Evolutionary conservation across 2,113 vertebrate species (phyloP), one percentile per base, ranked within the genome.

Genomic region (Columba janthina): DNA sequence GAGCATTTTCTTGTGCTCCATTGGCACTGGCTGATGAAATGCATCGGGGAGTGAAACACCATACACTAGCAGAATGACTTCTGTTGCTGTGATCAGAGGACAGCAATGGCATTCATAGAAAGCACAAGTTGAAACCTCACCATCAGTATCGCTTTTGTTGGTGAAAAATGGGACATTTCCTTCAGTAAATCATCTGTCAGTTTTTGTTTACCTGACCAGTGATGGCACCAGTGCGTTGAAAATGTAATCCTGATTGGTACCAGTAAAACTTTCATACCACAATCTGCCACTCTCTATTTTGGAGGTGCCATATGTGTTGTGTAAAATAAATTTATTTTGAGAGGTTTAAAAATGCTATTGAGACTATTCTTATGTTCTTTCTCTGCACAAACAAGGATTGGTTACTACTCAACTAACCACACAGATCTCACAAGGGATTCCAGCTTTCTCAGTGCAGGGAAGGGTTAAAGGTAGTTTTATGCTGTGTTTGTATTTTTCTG

Each of bases 271-370:
- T 94, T 20, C 62, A 44, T 72, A 29, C 38, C 56, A 36, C 57
- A 36, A 40, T 67, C 61, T 86, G 72, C 76, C 31, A 69, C 70
- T 76, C 25, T 53, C 36, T 88, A 6, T 85, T 88, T 72, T 85
- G 58, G 58, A 74, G 46, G 56, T 74, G 29, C 42, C 54, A 53
- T 58, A 26, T 62, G 20, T 67, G 31, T 89, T 44, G 60, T 48
- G 74, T 77, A 93, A 94, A 85, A 77, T 20, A 48, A 31, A 71
- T 74, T 66, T 86, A 75, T 80, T 93, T 89, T 76, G 75, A 71
- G 72, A 66, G 15, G 22, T 67, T 83, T 75, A 61, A 95, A 94
- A 95, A 77, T 14, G 11, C 66, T 75, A 72, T 75, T 3, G 10
- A 76, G 36, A 69, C n/a, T 57, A 31, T 75, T 72, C 58, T 75